phyloP scores from a whole-genome alignment of 2,797 vertebrate genomes.

The Tauraco hartlaubi region DNA sequence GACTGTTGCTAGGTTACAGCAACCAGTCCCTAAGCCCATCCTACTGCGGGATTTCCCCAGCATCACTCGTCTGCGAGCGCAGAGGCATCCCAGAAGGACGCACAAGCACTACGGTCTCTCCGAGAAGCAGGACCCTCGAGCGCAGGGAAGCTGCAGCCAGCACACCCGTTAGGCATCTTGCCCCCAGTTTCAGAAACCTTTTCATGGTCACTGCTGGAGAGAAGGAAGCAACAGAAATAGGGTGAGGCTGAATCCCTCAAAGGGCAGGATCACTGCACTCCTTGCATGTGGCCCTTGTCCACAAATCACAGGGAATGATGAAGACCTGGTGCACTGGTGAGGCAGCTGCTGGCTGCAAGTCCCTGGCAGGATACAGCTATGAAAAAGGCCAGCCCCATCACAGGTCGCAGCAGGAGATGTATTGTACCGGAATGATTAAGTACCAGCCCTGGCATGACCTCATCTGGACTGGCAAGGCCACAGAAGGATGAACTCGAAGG shows the following conservation, averaged over 20 bases:
- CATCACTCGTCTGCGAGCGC: neutral
- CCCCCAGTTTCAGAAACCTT: neutral
- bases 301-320: neutral
- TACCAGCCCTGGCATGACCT: neutral
- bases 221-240: neutral
- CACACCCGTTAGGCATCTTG: neutral
- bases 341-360: neutral
- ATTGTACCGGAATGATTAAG: neutral
- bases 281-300: neutral
- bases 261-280: neutral
- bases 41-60: neutral
- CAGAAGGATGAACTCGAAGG: neutral
- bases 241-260: neutral
- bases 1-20: slow-evolving; percentile 56
- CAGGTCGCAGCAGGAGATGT: neutral
- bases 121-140: neutral
- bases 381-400: neutral
- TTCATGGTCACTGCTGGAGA: neutral
- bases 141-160: neutral
- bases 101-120: accelerated
- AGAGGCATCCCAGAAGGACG: neutral
- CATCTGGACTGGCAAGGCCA: neutral
- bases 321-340: neutral
- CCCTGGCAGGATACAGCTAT: neutral
- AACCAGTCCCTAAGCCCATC: neutral